phyloP scores from a whole-genome alignment of 2,888 invertebrate species.

The Dasysyrphus albostriatus region DNA sequence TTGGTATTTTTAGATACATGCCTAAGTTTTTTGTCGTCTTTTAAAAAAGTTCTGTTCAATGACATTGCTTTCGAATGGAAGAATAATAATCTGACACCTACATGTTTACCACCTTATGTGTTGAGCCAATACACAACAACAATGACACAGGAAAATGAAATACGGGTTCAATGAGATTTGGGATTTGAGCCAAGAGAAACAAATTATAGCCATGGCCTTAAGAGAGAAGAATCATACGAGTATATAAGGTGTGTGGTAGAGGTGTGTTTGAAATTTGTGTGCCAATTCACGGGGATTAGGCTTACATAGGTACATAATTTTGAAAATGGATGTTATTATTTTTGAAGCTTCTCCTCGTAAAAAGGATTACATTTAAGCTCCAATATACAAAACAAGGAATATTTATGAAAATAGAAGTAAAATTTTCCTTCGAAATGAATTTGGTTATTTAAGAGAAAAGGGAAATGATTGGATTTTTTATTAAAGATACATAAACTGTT shows the following conservation, averaged over 20 bases:
- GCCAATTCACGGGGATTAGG: constrained; percentile 27
- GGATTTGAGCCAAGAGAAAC: constrained; percentile 8
- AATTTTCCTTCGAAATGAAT: background rate
- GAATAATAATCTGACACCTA: constrained; percentile 25
- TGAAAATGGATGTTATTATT: constrained; percentile 30
- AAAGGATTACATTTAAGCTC: constrained; percentile 18
- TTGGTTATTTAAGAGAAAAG: background rate
- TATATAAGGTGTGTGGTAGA: background rate
- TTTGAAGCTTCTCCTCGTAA: constrained; percentile 20
- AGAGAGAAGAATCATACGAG: background rate
- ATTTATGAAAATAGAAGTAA: background rate
- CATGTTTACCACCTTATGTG: background rate
- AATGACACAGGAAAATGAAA: background rate
- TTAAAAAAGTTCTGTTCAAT: constrained; percentile 16
- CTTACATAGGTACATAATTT: constrained; percentile 14
- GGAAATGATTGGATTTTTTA: background rate
- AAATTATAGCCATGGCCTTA: constrained; percentile 2
- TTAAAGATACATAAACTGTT: too few relatives aligned
- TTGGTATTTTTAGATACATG: constrained; percentile 51
- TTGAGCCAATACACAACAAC: background rate
- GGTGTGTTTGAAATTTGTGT: constrained; percentile 13
- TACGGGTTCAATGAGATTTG: constrained; percentile 17
- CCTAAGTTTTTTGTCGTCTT: background rate
- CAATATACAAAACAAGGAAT: background rate
- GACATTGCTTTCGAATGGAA: constrained; percentile 8